Evolutionary conservation across 2,113 vertebrate species (phyloP).

Genomic region (Aplodontia rufa): DNA sequence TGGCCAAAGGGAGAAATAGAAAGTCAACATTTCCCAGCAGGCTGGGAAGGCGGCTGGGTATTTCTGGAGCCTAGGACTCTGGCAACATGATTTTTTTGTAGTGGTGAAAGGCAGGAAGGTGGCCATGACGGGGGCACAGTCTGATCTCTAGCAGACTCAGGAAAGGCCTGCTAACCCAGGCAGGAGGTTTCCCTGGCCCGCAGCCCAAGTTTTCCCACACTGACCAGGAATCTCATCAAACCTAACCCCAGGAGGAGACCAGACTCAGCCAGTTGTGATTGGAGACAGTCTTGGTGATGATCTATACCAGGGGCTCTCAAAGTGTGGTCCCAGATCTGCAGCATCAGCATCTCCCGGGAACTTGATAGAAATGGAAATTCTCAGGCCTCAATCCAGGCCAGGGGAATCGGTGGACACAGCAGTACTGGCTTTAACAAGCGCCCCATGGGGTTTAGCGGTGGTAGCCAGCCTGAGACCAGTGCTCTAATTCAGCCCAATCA

Average conservation of each 20-base stretch:
- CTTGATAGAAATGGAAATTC: not conserved
- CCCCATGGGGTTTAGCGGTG: not conserved
- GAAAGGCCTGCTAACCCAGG: not conserved
- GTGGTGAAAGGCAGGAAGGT: not conserved
- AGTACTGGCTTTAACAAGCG: not conserved
- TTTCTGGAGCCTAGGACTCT: slow-evolving; percentile 55
- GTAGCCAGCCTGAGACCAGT: not conserved
- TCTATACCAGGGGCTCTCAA: not conserved
- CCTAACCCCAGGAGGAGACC: not conserved
- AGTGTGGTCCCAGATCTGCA: not conserved
- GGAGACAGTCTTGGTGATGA: not conserved
- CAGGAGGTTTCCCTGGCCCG: not conserved
- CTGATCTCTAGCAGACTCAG: not conserved
- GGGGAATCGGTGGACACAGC: not conserved
- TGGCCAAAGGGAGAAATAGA: slow-evolving; percentile 51
- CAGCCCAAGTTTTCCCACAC: not conserved
- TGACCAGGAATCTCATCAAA: not conserved
- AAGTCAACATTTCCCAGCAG: slow-evolving; percentile 58
- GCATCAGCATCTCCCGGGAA: not conserved
- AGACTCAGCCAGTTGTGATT: fast-evolving
- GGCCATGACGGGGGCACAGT: not conserved
- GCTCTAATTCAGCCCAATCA: not conserved
- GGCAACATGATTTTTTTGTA: slow-evolving; percentile 25
- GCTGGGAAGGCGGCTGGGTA: slow-evolving; percentile 29
- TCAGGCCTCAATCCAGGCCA: not conserved